Percentiles rank a stretch among this genome's conserved stretches.
Evolutionary conservation across 2,113 vertebrate genomes (phyloP).

Genomic region (Psephotus haematonotus): DNA sequence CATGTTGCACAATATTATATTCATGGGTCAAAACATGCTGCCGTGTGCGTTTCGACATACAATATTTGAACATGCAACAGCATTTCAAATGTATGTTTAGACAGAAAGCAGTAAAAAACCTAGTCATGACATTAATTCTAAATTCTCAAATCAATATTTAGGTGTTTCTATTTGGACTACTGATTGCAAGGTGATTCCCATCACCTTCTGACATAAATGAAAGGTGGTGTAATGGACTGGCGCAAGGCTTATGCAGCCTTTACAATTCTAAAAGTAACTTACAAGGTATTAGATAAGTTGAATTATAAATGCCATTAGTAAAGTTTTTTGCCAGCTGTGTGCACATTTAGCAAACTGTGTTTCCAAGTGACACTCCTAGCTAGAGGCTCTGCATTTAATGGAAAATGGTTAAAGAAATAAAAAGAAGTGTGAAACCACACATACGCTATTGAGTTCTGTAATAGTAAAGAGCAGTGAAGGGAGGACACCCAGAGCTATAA

Average conservation of each 20-base stretch:
- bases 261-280: neutral
- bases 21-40: neutral
- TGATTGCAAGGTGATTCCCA: neutral
- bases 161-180: neutral
- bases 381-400: neutral
- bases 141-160: neutral
- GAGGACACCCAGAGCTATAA: neutral
- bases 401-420: neutral
- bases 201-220: neutral
- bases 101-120: neutral
- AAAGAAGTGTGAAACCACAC: neutral
- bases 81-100: neutral
- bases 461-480: neutral
- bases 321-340: neutral
- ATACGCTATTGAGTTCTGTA: neutral
- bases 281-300: neutral
- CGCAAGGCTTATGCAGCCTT: neutral
- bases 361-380: neutral
- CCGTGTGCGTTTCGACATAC: neutral
- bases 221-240: neutral
- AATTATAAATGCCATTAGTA: neutral
- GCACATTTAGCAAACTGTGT: neutral
- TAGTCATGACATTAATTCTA: neutral
- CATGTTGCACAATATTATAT: neutral
- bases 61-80: neutral